These are phyloP conservation scores for Temnothorax nylanderi DNA, from an alignment of 1,140 invertebrate species.

Conservation along the genomic window DNA sequence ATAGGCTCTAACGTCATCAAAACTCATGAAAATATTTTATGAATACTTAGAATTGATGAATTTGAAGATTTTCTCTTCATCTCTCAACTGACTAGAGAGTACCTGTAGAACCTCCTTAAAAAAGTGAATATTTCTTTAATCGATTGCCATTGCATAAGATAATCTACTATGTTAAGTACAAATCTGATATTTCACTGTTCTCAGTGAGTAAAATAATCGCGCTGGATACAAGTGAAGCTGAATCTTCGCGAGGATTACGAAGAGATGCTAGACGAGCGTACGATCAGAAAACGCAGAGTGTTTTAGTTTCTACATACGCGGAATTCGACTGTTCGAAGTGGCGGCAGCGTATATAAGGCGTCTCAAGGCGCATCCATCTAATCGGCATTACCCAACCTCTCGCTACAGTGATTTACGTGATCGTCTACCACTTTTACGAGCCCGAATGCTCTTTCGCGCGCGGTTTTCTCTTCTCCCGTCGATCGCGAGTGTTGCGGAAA, in stretches of 20 bases:
- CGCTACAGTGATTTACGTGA: slow-evolving; percentile 54
- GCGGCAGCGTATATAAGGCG: slow-evolving; percentile 23
- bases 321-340: slow-evolving; percentile 21
- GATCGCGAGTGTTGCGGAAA: slow-evolving; percentile 4
- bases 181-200: background rate
- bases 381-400: slow-evolving; percentile 60
- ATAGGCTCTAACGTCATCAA: too few species aligned
- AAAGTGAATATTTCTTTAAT: background rate
- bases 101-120: too few species aligned
- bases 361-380: slow-evolving; percentile 59
- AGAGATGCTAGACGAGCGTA: background rate
- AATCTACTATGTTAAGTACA: background rate
- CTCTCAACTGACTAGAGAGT: too few species aligned
- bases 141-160: background rate
- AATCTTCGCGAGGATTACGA: background rate
- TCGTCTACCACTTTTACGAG: slow-evolving; percentile 47
- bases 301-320: slow-evolving; percentile 27
- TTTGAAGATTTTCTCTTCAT: too few species aligned
- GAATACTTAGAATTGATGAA: too few species aligned
- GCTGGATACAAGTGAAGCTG: background rate
- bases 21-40: too few species aligned
- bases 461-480: slow-evolving; percentile 41
- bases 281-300: slow-evolving; percentile 30
- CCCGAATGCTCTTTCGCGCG: slow-evolving; percentile 37
- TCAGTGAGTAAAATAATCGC: background rate